Evolutionary conservation across 2,888 invertebrate species (phyloP).

Genomic region (Philereme vetulata): DNA sequence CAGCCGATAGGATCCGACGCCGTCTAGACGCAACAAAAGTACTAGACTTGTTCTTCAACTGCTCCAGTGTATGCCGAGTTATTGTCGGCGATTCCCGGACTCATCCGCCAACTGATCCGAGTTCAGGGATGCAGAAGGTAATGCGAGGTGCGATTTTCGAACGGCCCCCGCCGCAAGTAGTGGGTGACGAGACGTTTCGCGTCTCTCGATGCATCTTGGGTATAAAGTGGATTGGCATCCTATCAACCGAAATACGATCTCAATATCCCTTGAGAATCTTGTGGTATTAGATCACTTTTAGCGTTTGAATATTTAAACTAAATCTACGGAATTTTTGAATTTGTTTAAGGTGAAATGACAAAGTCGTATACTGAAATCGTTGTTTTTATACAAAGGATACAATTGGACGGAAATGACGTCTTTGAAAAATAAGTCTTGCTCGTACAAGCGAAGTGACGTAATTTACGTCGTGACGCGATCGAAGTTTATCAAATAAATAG

Average conservation of each 20-base stretch:
- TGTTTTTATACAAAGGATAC: not conserved
- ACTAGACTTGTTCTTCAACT: conserved; percentile 71
- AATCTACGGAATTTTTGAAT: conserved; percentile 2
- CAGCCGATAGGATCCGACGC: conserved; percentile 72
- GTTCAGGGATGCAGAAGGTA: conserved; percentile 53
- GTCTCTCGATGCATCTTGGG: conserved; percentile 54
- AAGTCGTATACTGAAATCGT: conserved; percentile 6
- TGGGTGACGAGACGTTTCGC: conserved; percentile 40
- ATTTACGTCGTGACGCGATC: too few species aligned
- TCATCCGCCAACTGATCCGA: conserved; percentile 63
- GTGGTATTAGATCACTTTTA: conserved; percentile 19
- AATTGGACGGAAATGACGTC: not conserved
- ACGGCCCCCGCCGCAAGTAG: conserved; percentile 46
- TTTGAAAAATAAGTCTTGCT: not conserved
- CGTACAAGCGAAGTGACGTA: too few species aligned
- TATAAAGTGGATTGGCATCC: conserved; percentile 56
- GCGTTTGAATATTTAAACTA: conserved; percentile 21
- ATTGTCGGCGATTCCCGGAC: conserved; percentile 47
- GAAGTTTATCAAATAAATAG: too few species aligned
- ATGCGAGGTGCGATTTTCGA: conserved; percentile 64
- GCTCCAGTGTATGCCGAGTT: conserved; percentile 46
- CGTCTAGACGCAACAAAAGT: conserved; percentile 78
- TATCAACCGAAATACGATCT: conserved; percentile 53
- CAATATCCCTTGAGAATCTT: conserved; percentile 33
- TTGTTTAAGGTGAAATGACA: conserved; percentile 6